A percentile compares a stretch with the other conserved stretches of the same genome.
Conservation (phyloP, 2,888 invertebrate species). For the Hipparchia semele region DNA sequence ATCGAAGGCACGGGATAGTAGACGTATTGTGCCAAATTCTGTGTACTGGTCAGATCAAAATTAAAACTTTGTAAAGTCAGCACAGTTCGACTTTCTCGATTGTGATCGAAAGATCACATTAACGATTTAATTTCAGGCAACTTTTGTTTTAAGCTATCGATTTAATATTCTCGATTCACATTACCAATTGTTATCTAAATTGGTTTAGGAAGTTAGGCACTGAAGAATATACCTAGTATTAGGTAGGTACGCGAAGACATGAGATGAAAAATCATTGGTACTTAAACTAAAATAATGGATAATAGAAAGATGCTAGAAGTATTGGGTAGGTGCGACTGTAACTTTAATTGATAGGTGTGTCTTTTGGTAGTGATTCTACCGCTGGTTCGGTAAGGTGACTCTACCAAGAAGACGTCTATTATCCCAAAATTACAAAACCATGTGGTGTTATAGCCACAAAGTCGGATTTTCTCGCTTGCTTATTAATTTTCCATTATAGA, state of each 20-base stretch:
- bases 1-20: constrained; percentile 64
- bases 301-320: not conserved
- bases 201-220: constrained; percentile 25
- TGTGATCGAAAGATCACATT: constrained; percentile 40
- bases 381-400: not conserved
- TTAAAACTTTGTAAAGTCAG: constrained; percentile 33
- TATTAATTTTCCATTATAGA: no score
- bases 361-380: not conserved
- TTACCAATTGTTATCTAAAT: constrained; percentile 55
- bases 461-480: no score
- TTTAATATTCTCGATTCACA: constrained; percentile 56
- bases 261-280: not conserved
- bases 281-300: not conserved
- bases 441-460: no score
- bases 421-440: no score
- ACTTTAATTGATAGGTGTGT: not conserved
- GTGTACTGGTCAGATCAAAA: constrained; percentile 32
- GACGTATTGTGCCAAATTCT: constrained; percentile 64
- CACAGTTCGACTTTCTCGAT: constrained; percentile 41
- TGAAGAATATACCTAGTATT: not conserved
- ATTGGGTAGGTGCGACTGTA: not conserved
- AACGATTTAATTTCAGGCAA: constrained; percentile 49
- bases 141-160: constrained; percentile 28
- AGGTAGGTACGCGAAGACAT: not conserved
- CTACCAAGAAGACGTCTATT: not conserved